These are phyloP conservation scores for Avahi laniger DNA, from an alignment of 2,797 vertebrate genomes.

Conservation along the genomic window DNA sequence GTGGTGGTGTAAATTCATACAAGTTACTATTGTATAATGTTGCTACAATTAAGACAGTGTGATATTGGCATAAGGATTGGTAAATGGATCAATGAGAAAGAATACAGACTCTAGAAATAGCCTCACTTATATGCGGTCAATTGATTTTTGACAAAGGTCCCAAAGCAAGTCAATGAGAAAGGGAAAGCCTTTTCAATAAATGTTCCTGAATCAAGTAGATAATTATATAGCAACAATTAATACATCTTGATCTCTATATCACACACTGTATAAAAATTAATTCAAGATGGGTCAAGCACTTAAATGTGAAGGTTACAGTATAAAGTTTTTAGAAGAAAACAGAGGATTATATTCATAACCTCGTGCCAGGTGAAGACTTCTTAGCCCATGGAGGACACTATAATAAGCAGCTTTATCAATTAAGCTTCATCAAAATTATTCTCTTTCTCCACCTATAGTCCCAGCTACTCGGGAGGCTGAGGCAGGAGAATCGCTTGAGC, in stretches of 20 bases:
- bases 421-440: not conserved
- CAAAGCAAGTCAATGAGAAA: not conserved
- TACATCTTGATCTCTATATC: not conserved
- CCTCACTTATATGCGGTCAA: not conserved
- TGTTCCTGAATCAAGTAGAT: not conserved
- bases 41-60: not conserved
- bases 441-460: too few relatives aligned
- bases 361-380: not conserved
- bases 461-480: too few relatives aligned
- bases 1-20: not conserved
- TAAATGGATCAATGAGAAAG: not conserved
- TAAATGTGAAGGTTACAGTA: not conserved
- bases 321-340: not conserved
- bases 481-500: too few relatives aligned
- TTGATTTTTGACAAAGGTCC: not conserved
- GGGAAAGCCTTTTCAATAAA: not conserved
- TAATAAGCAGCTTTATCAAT: not conserved
- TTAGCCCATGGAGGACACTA: not conserved
- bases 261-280: not conserved
- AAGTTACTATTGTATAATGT: not conserved
- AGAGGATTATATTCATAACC: not conserved
- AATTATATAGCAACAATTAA: not conserved
- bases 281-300: not conserved
- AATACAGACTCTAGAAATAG: not conserved
- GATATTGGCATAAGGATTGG: not conserved